Evolutionary conservation across 2,113 vertebrate genomes (phyloP), one percentile per base, ranked within the genome.

Genomic region (Verasper variegatus): DNA sequence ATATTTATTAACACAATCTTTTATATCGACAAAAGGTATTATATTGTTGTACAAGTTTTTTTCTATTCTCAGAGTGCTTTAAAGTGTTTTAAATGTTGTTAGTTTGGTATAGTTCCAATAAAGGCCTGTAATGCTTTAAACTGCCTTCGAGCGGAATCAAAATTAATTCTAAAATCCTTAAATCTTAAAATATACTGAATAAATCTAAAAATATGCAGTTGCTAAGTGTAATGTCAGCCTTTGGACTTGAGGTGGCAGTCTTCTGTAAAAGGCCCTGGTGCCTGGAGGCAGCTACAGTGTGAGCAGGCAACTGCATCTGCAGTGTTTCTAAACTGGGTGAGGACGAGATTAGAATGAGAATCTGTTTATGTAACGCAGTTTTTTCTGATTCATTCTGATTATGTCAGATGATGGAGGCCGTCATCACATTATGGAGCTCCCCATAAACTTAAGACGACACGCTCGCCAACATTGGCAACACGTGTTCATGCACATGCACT

Each of bases 1-100:
- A 74, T 92, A 92, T 92, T 92, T 93, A 92, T 92, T 88, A 27
- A 71, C 0, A 63, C 51, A 4, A 57, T 85, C 10, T 82, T 87
- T 80, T 76, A 75, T 58, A 63, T 63, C 2, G 75, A 63, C 13
- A 77, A 31, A 68, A 82, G 23, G 76, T 71, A 54, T 45, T 82
- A 72, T 87, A 13, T 72, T 64, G 47, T 77, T 85, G 65, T 80
- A 80, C 4, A 64, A 24, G 27, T 31, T 76, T 82, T 81, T 81
- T 81, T 71, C 37, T 65, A 68, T 69, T 52, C 13, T 55, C 68
- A 23, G 61, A 52, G 55, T 49, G 11, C 20, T 84, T 78, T 56
- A 66, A 45, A 23, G 24, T 60, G n/a, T 78, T 78, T 59, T 71
- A 31, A 23, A 24, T 60, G n/a, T 80, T 85, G 26, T 69, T 81